Conservation (phyloP, 2,888 invertebrate genomes). For the Leptarthrus brevirostris region DNA sequence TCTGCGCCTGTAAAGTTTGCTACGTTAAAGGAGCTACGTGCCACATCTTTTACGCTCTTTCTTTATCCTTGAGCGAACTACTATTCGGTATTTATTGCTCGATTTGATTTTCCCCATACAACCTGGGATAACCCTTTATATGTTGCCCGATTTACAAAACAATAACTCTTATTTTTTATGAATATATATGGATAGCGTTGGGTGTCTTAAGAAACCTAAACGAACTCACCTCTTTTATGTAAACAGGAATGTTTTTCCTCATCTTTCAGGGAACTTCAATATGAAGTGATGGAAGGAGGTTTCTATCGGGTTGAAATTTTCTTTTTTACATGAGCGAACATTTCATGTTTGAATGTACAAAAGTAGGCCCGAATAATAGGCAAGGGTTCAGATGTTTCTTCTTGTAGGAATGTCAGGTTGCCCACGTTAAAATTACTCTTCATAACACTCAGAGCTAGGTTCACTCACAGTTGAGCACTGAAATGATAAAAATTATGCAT, state of each 20-base stretch:
- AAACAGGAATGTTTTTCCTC: constrained; percentile 13
- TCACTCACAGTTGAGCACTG: not conserved
- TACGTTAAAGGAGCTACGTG: constrained; percentile 16
- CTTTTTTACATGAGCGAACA: constrained; percentile 23
- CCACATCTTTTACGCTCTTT: not conserved
- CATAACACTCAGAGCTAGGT: not conserved
- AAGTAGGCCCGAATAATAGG: not conserved
- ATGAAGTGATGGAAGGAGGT: not conserved
- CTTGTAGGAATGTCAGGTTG: constrained; percentile 11
- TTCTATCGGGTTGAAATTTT: constrained; percentile 1
- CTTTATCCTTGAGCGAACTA: constrained; percentile 31
- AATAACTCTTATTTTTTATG: constrained; percentile 38
- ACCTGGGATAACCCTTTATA: constrained; percentile 14
- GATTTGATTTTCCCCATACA: constrained; percentile 30
- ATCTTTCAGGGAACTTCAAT: not conserved
- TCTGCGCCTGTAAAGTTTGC: constrained; percentile 30
- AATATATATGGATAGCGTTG: not conserved
- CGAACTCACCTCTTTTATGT: not conserved
- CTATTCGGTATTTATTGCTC: constrained; percentile 36
- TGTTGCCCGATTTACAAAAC: constrained; percentile 26
- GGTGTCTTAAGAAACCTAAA: constrained; percentile 4
- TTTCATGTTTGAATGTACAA: constrained; percentile 8
- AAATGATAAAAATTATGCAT: constrained; percentile 33
- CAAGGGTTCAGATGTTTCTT: not conserved
- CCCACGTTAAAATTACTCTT: not conserved